Conservation (phyloP, 53 echinoderm and acorn worm genomes). For the Mesocentrotus franciscanus region DNA sequence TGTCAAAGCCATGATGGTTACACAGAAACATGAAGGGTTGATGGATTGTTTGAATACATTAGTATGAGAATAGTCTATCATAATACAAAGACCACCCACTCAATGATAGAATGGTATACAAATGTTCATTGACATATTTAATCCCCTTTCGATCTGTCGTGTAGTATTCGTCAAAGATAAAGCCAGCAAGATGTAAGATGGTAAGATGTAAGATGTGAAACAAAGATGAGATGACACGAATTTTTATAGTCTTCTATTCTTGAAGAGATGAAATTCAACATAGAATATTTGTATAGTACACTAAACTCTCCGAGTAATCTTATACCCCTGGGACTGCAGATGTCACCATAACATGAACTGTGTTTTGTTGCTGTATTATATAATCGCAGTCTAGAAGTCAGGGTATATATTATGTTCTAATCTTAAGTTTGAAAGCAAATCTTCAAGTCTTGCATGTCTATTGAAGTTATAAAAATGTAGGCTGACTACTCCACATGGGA, state of each 20-base stretch:
- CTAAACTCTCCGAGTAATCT: neutral
- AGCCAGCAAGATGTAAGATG: neutral
- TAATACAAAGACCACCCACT: neutral
- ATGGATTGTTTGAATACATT: neutral
- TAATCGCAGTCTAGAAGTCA: neutral
- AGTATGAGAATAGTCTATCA: neutral
- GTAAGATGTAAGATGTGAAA: neutral
- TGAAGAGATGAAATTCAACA: neutral
- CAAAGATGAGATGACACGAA: neutral
- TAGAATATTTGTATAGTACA: neutral
- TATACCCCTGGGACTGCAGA: neutral
- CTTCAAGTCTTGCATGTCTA: neutral
- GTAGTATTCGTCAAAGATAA: neutral
- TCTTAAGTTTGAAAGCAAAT: neutral
- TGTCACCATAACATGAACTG: neutral
- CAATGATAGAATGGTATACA: neutral
- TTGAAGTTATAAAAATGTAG: neutral
- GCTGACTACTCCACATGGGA: neutral
- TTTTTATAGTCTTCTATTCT: neutral
- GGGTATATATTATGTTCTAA: neutral
- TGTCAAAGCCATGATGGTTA: neutral
- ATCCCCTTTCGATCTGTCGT: neutral
- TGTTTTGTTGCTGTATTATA: neutral
- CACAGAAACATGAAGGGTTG: neutral
- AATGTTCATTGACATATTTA: constrained; percentile 3